These are phyloP conservation scores for Branchinecta lynchi DNA, from an alignment of 1,140 invertebrate genomes.

Conservation along the genomic window DNA sequence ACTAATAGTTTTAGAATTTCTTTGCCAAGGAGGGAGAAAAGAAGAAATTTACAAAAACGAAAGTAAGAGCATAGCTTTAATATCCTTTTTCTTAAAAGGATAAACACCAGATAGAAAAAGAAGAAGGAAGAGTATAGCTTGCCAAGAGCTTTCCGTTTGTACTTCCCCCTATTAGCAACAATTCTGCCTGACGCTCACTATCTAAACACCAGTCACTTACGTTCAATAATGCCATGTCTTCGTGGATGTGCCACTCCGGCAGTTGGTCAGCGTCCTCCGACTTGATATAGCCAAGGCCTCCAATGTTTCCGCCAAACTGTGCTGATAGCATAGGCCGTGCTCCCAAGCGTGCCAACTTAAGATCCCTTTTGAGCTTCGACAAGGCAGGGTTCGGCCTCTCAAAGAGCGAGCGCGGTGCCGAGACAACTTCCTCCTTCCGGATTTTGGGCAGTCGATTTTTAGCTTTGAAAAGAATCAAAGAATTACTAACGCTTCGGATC, in stretches of 20 bases:
- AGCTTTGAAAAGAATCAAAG: conserved; percentile 18
- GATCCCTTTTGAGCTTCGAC: conserved; percentile 55
- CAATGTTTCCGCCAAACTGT: conserved; percentile 18
- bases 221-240: conserved; percentile 67
- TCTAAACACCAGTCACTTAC: conserved; percentile 26
- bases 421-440: conserved; percentile 55
- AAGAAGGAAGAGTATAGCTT: no score
- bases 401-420: conserved; percentile 67
- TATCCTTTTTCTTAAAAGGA: no score
- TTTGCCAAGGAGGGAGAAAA: no score
- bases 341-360: conserved; percentile 48
- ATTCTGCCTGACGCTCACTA: neutral
- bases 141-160: no score
- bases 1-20: no score
- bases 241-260: conserved; percentile 73
- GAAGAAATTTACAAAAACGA: no score
- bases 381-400: conserved; percentile 63
- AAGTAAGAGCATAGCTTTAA: no score
- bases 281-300: conserved; percentile 18
- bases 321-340: conserved; percentile 34
- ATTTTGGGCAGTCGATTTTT: conserved; percentile 34
- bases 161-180: no score
- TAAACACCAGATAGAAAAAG: no score
- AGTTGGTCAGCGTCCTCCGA: conserved; percentile 38
- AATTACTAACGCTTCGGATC: neutral